Percentiles rank a stretch among this genome's conserved stretches.
phyloP scores from a whole-genome alignment of 2,113 vertebrate genomes.

The Microcebus murinus region DNA sequence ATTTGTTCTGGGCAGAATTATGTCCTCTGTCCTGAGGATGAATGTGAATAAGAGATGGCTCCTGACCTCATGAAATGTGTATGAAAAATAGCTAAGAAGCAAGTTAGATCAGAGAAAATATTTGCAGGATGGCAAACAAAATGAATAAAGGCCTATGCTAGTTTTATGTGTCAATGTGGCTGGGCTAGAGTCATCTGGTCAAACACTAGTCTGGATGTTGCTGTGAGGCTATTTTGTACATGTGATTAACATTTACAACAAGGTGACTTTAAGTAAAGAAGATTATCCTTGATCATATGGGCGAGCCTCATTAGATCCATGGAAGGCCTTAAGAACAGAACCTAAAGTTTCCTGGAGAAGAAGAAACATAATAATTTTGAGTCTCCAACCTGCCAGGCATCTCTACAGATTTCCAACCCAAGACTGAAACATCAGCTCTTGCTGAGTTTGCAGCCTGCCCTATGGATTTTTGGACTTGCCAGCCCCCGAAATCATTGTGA shows the following conservation, averaged over 20 bases:
- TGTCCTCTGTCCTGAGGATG: background rate
- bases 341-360: background rate
- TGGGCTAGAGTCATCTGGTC: background rate
- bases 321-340: background rate
- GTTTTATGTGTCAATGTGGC: background rate
- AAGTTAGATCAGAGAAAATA: background rate
- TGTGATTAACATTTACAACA: background rate
- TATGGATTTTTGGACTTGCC: background rate
- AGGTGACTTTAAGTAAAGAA: background rate
- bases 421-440: accelerated
- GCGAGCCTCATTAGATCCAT: background rate
- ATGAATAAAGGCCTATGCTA: background rate
- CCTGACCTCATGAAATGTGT: background rate
- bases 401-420: too few relatives aligned
- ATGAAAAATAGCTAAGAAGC: background rate
- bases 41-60: background rate
- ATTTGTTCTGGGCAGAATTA: background rate
- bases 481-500: too few relatives aligned
- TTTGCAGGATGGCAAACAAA: background rate
- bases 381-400: background rate
- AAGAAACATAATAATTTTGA: background rate
- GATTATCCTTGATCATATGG: background rate
- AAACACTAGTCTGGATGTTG: background rate
- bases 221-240: background rate
- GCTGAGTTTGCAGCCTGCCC: background rate